Percentiles rank a stretch among this genome's conserved stretches.
phyloP scores from a whole-genome alignment of 1,140 invertebrate species.

The Caenorhabditis latens region DNA sequence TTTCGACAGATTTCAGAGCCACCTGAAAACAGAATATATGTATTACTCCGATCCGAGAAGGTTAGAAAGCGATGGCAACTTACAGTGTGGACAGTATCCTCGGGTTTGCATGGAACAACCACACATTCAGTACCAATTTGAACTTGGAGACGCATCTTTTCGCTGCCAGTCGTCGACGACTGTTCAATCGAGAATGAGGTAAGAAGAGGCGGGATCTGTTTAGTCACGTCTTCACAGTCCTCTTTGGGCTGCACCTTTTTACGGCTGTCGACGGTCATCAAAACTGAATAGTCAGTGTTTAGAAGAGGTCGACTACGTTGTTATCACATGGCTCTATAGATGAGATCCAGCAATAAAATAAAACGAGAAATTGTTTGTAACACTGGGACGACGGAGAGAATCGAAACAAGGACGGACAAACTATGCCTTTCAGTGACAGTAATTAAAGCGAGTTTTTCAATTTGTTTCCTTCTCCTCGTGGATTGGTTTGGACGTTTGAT shows the following conservation, averaged over 20 bases:
- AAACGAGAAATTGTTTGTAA: constrained; percentile 18
- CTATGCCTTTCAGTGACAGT: constrained; percentile 2
- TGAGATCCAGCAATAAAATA: constrained; percentile 25
- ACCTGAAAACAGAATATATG: constrained; percentile 2
- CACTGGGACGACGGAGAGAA: neutral
- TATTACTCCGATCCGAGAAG: neutral
- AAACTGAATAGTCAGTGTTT: constrained; percentile 34
- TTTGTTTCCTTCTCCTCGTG: neutral
- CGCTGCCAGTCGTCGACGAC: neutral
- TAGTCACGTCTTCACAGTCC: constrained; percentile 37
- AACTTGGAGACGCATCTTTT: constrained; percentile 61
- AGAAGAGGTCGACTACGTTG: constrained; percentile 8
- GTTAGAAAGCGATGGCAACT: neutral
- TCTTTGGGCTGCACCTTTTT: constrained; percentile 42
- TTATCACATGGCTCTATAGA: constrained; percentile 51
- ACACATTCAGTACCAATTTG: constrained; percentile 64
- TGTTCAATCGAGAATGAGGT: constrained; percentile 32
- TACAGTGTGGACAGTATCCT: constrained; percentile 52
- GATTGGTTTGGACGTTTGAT: constrained; percentile 39
- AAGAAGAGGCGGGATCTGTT: constrained; percentile 23
- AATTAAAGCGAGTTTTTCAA: constrained; percentile 17
- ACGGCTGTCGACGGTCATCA: constrained; percentile 48
- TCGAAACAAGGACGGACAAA: neutral
- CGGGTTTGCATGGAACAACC: constrained; percentile 57
- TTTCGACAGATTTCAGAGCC: constrained; percentile 26